A percentile compares a stretch with the other conserved stretches of the same genome.
Evolutionary conservation across 2,113 vertebrate genomes (phyloP).

Genomic region (Mirounga angustirostris): DNA sequence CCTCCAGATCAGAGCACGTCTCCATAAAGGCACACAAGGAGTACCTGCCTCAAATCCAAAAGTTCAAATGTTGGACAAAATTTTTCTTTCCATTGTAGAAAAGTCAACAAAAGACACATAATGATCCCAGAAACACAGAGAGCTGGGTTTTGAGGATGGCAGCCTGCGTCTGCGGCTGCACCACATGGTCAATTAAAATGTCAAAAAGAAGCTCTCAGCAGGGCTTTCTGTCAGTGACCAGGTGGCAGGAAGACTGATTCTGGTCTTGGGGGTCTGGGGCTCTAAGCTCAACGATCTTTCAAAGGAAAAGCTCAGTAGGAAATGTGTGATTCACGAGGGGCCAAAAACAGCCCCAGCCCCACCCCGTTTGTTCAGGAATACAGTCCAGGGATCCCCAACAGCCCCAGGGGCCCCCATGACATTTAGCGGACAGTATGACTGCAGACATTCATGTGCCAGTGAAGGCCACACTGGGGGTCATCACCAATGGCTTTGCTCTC

Average conservation of each 20-base stretch:
- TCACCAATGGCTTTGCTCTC: not conserved
- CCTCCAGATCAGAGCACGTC: not conserved
- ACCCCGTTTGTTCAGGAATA: accelerated
- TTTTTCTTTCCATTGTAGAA: accelerated
- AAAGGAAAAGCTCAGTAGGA: not conserved
- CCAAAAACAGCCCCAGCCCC: not conserved
- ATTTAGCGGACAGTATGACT: accelerated
- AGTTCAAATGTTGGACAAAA: not conserved
- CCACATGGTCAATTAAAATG: not conserved
- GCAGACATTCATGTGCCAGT: accelerated
- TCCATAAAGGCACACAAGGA: accelerated
- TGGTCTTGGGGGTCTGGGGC: accelerated
- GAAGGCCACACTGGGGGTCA: accelerated
- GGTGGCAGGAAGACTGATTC: not conserved
- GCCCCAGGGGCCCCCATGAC: not conserved
- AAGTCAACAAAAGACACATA: not conserved
- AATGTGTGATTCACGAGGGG: accelerated
- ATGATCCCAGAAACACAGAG: not conserved
- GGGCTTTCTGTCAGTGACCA: not conserved
- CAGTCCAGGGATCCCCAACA: not conserved
- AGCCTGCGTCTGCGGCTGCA: accelerated
- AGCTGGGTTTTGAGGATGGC: not conserved
- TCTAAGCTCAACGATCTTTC: not conserved
- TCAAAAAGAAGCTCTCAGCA: not conserved
- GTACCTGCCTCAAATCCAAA: not conserved